Conservation (phyloP, 2,888 invertebrate genomes). For the Luperina nickerlii region DNA sequence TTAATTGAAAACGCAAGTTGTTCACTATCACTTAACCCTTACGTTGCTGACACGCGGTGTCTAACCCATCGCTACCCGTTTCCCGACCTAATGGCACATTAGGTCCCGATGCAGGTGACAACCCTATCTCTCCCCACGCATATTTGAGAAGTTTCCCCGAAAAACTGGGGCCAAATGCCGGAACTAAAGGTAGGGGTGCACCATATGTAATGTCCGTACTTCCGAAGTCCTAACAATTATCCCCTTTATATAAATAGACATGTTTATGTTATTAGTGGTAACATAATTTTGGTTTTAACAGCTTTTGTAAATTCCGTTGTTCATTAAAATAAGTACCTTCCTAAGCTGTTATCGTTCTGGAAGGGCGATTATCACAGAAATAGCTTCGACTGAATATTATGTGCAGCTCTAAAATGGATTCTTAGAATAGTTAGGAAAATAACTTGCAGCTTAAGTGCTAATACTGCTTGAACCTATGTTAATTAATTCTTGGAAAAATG, state of each 20-base stretch:
- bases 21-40: constrained; percentile 67
- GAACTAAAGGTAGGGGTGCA: constrained; percentile 61
- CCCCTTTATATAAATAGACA: constrained; percentile 39
- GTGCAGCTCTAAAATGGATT: constrained; percentile 17
- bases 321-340: constrained; percentile 43
- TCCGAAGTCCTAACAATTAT: constrained; percentile 33
- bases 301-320: constrained; percentile 37
- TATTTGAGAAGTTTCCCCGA: constrained; percentile 83
- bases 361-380: constrained; percentile 14
- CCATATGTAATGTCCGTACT: constrained; percentile 54
- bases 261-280: constrained; percentile 47
- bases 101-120: constrained; percentile 84
- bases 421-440: background rate
- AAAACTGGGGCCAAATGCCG: constrained; percentile 59
- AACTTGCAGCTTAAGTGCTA: background rate
- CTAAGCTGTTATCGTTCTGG: constrained; percentile 16
- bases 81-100: constrained; percentile 87
- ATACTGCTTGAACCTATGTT: background rate
- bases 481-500: background rate
- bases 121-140: constrained; percentile 83
- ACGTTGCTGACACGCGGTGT: constrained; percentile 60
- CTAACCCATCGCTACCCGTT: constrained; percentile 67
- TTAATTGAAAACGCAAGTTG: constrained; percentile 70
- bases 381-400: constrained; percentile 21
- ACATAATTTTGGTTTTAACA: constrained; percentile 44